Conservation (phyloP, 2,888 invertebrate species). For the Nomada goodeniana region DNA sequence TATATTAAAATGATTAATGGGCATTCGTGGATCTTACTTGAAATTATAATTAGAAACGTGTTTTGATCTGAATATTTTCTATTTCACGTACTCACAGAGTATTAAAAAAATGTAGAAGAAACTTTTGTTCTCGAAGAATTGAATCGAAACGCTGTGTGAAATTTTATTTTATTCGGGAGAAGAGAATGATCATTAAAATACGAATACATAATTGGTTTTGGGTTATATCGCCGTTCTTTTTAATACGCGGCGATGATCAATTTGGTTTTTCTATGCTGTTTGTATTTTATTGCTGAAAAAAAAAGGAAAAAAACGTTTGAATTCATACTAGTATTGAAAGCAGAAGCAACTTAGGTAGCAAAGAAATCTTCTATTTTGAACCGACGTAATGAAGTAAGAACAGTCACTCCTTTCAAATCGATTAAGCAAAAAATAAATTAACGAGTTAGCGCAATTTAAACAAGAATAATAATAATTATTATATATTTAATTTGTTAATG, state of each 20-base stretch:
- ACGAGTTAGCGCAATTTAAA: conserved; percentile 74
- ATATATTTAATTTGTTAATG: conserved; percentile 72
- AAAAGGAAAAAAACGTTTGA: conserved; percentile 40
- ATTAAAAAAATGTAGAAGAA: background rate
- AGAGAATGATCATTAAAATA: conserved; percentile 10
- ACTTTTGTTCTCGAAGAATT: conserved; percentile 68
- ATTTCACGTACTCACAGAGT: conserved; percentile 13
- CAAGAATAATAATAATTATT: conserved; percentile 64
- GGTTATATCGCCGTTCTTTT: conserved; percentile 44
- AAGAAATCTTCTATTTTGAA: conserved; percentile 73
- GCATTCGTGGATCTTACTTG: conserved; percentile 30
- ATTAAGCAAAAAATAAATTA: conserved; percentile 67
- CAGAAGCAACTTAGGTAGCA: conserved; percentile 69
- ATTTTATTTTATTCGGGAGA: conserved; percentile 35
- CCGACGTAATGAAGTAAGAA: conserved; percentile 67
- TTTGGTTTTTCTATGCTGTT: conserved; percentile 35
- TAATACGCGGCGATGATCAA: conserved; percentile 27
- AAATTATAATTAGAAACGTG: conserved; percentile 26
- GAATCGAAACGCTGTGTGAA: conserved; percentile 68
- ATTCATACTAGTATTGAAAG: conserved; percentile 62
- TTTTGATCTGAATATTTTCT: conserved; percentile 35
- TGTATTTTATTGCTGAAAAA: conserved; percentile 52
- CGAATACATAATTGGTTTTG: conserved; percentile 21
- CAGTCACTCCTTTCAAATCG: conserved; percentile 66
- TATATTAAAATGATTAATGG: conserved; percentile 1